Percentiles rank a stretch among this genome's conserved stretches.
These are phyloP conservation scores for Clarias laeviceps DNA, from an alignment of 2,797 vertebrate species.

Conservation along the genomic window DNA sequence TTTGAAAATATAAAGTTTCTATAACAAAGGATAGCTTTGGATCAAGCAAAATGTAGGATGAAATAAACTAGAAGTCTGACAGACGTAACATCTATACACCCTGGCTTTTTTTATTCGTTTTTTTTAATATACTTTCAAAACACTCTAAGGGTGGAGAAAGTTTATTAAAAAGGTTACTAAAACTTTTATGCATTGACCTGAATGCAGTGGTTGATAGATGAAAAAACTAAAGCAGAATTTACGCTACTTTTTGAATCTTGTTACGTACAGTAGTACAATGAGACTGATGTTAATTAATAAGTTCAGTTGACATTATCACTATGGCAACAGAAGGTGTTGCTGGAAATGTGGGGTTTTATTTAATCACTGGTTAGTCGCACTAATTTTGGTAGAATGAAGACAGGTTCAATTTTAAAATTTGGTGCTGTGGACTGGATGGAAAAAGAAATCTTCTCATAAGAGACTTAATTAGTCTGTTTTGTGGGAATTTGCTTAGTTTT, in stretches of 20 bases:
- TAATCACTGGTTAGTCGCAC: background rate
- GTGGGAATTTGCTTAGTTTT: background rate
- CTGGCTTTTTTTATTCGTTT: background rate
- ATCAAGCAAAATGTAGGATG: background rate
- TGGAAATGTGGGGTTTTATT: background rate
- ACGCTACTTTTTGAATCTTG: background rate
- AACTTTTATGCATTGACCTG: background rate
- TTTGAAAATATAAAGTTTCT: conserved; percentile 5
- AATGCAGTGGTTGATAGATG: background rate
- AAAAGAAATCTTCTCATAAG: background rate
- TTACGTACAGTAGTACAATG: background rate
- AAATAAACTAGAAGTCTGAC: background rate
- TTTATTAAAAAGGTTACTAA: background rate
- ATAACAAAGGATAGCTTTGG: background rate
- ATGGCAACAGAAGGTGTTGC: background rate
- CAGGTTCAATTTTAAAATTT: background rate
- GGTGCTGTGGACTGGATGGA: background rate
- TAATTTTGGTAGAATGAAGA: background rate
- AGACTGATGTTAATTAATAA: background rate
- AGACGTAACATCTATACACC: background rate
- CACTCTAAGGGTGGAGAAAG: background rate
- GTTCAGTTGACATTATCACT: background rate
- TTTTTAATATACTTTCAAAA: background rate
- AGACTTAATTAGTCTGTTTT: background rate
- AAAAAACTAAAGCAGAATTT: background rate